Evolutionary conservation across 37 sponge, comb jelly and placozoan species (phyloP).

Genomic region (Aplysina aerophoba): DNA sequence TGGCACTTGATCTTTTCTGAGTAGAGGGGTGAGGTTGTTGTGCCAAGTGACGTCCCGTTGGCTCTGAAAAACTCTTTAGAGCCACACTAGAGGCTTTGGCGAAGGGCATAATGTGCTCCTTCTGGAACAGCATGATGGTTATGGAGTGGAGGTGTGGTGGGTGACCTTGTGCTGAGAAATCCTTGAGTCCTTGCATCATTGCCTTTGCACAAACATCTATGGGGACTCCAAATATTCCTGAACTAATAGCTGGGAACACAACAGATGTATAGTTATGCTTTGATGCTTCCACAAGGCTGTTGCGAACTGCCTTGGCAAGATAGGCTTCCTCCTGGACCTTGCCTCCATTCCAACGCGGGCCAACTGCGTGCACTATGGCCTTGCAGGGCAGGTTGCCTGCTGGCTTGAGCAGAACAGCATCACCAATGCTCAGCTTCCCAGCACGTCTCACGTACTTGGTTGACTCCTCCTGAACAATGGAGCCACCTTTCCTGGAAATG

Average conservation of each 20-base stretch:
- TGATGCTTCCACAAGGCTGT: constrained; percentile 14
- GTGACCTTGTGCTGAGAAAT: constrained; percentile 10
- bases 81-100: not conserved
- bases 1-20: too few relatives aligned
- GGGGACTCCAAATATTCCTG: constrained; percentile 69
- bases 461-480: constrained; percentile 59
- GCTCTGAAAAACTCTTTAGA: too few relatives aligned
- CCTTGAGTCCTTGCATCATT: constrained; percentile 33
- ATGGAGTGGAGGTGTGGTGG: constrained; percentile 24
- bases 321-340: constrained; percentile 26
- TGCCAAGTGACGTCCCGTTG: too few relatives aligned
- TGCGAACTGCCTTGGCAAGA: constrained; percentile 21
- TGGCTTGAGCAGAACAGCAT: constrained; percentile 41
- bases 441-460: not conserved
- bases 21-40: too few relatives aligned
- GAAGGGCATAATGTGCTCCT: constrained; percentile 1
- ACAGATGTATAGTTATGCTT: constrained; percentile 36
- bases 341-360: constrained; percentile 48
- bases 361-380: constrained; percentile 66
- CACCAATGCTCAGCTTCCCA: constrained; percentile 50
- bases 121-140: constrained; percentile 39
- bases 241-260: constrained; percentile 68
- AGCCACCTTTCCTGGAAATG: constrained; percentile 62
- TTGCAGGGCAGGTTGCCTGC: constrained; percentile 64
- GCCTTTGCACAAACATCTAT: constrained; percentile 50